Conservation (phyloP, 2,797 vertebrate genomes). For the Microchirus variegatus region DNA sequence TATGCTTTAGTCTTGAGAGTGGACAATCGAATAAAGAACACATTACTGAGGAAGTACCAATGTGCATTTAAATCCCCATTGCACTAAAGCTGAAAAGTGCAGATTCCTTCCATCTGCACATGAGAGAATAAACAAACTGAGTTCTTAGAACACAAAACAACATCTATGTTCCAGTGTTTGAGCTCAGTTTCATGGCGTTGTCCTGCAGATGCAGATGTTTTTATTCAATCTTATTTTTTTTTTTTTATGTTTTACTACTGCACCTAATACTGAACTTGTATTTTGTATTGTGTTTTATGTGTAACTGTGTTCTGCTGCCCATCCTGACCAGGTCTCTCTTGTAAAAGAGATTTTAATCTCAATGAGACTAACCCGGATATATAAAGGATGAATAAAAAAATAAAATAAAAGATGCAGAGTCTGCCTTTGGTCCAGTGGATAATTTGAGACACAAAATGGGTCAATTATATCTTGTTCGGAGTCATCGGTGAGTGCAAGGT, state of each 20-base stretch:
- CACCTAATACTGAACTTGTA: too few relatives aligned
- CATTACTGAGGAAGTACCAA: constrained; percentile 58
- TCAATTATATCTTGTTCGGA: constrained; percentile 23
- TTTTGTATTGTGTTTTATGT: too few relatives aligned
- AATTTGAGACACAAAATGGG: constrained; percentile 16
- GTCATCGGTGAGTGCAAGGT: constrained; percentile 16
- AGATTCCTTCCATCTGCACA: constrained; percentile 28
- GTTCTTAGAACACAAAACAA: constrained; percentile 17
- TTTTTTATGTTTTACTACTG: too few relatives aligned
- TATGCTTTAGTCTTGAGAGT: constrained; percentile 55
- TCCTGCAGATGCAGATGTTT: constrained; percentile 1
- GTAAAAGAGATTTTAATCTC: too few relatives aligned
- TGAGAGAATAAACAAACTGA: constrained; percentile 19
- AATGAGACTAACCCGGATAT: too few relatives aligned
- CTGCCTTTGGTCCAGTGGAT: constrained; percentile 9
- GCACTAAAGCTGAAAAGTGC: constrained; percentile 34
- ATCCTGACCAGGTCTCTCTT: too few relatives aligned
- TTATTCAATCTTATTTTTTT: too few relatives aligned
- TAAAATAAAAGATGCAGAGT: too few relatives aligned
- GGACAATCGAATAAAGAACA: constrained; percentile 65
- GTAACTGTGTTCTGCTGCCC: too few relatives aligned
- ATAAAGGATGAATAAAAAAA: too few relatives aligned
- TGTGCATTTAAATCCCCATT: constrained; percentile 52
- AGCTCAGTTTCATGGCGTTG: neutral
- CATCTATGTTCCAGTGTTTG: neutral